A percentile compares a stretch with the other conserved stretches of the same genome.
Conservation (phyloP, 1,140 invertebrate genomes). For the Plectrocnemia conspersa region DNA sequence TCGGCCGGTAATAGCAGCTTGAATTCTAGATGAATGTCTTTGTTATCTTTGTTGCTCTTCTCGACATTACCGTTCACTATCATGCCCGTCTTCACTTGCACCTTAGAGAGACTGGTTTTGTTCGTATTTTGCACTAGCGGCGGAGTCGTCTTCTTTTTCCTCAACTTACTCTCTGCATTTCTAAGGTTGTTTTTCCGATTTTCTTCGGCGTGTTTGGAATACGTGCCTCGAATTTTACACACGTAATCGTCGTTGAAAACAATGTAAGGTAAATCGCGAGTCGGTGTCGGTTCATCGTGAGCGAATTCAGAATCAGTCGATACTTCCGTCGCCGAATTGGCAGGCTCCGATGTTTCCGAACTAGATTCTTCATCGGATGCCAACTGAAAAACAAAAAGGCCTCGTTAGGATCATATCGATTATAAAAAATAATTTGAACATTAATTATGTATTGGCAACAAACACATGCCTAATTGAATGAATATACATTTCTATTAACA, state of each 20-base stretch:
- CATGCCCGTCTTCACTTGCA: slow-evolving; percentile 16
- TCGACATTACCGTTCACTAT: slow-evolving; percentile 19
- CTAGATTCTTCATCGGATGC: slow-evolving; percentile 59
- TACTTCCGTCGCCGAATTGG: slow-evolving; percentile 83
- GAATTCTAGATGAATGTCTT: slow-evolving; percentile 19
- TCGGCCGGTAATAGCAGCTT: slow-evolving; percentile 10
- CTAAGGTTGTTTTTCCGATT: slow-evolving; percentile 10
- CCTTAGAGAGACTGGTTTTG: slow-evolving; percentile 17
- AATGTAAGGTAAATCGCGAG: slow-evolving; percentile 61
- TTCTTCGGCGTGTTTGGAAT: slow-evolving; percentile 1
- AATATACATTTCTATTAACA: too few species aligned
- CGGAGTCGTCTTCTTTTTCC: slow-evolving; percentile 19
- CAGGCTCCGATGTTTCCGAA: slow-evolving; percentile 63
- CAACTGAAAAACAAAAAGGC: slow-evolving; percentile 51
- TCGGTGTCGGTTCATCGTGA: slow-evolving; percentile 69
- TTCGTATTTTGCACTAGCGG: slow-evolving; percentile 8
- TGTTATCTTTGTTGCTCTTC: slow-evolving; percentile 14
- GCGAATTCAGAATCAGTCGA: slow-evolving; percentile 89
- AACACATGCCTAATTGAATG: too few species aligned
- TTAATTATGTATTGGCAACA: too few species aligned
- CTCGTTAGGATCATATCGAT: too few species aligned
- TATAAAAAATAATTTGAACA: too few species aligned
- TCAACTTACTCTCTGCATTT: neutral
- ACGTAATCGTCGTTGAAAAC: slow-evolving; percentile 56
- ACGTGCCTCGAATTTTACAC: slow-evolving; percentile 9